These are phyloP conservation scores for Sebastes goodei DNA, from an alignment of 2,797 vertebrate species.

Conservation along the genomic window DNA sequence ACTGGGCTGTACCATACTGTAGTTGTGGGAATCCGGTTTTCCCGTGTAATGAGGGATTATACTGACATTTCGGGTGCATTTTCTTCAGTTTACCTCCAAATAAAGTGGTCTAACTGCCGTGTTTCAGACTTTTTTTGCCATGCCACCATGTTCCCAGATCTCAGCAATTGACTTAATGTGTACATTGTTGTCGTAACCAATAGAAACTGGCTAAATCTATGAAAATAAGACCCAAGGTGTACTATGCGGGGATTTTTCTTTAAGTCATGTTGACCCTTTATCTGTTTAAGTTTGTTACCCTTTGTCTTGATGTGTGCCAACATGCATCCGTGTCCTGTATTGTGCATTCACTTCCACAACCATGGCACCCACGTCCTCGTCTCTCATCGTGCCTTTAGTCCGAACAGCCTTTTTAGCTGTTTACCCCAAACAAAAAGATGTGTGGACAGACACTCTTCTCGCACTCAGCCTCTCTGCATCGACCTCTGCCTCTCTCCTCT, in stretches of 20 bases:
- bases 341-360: slow-evolving; percentile 45
- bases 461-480: slow-evolving; percentile 35
- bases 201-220: neutral
- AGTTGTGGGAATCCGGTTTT: neutral
- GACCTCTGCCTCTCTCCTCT: slow-evolving; percentile 45
- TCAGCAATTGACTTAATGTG: neutral
- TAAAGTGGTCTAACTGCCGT: neutral
- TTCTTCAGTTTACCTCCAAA: neutral
- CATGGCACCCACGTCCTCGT: slow-evolving; percentile 23
- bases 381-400: slow-evolving; percentile 65
- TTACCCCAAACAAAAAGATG: slow-evolving; percentile 75
- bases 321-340: neutral
- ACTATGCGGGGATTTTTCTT: neutral
- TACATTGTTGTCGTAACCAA: neutral
- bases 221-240: neutral
- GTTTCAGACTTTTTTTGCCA: neutral
- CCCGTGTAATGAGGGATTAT: neutral
- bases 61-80: neutral
- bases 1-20: too few relatives aligned
- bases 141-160: neutral
- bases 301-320: neutral
- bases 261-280: neutral
- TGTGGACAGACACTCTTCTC: slow-evolving; percentile 62
- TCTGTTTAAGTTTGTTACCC: neutral
- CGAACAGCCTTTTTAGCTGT: slow-evolving; percentile 72